Percentiles rank a stretch among this genome's conserved stretches.
phyloP scores from a whole-genome alignment of 1,140 invertebrate species.

The Drusus annulatus region DNA sequence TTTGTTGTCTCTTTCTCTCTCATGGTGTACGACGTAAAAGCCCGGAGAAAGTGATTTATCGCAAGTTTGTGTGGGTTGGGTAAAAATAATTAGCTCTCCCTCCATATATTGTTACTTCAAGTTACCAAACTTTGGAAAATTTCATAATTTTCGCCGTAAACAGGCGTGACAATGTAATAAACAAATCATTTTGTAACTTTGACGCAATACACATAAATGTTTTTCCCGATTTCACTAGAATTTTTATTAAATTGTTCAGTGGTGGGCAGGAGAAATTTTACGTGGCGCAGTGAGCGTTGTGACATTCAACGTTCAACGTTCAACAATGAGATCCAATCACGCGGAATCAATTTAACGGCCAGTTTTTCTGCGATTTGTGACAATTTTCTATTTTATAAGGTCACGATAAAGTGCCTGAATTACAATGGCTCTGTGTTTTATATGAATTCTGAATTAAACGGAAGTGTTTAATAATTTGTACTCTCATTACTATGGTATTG shows the following conservation, averaged over 20 bases:
- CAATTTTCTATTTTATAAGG: conserved; percentile 48
- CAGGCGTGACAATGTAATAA: neutral
- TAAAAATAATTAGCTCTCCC: too few relatives aligned
- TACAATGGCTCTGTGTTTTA: too few relatives aligned
- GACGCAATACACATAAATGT: conserved; percentile 13
- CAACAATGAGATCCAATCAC: conserved; percentile 43
- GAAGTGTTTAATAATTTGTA: too few relatives aligned
- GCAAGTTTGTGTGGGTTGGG: too few relatives aligned
- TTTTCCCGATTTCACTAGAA: conserved; percentile 28
- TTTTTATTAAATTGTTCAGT: neutral
- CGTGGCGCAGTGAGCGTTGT: conserved; percentile 36
- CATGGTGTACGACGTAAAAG: too few relatives aligned
- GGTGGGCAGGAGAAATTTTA: conserved; percentile 29
- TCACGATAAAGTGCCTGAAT: conserved; percentile 5
- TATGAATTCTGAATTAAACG: too few relatives aligned
- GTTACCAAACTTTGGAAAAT: too few relatives aligned
- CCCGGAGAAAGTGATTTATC: too few relatives aligned
- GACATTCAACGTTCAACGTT: conserved; percentile 48
- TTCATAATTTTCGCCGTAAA: neutral
- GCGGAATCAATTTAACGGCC: conserved; percentile 51
- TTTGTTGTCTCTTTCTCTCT: too few relatives aligned
- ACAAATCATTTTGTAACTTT: neutral
- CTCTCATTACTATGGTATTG: too few relatives aligned
- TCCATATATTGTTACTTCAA: too few relatives aligned
- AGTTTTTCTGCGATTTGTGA: conserved; percentile 42